phyloP scores from a whole-genome alignment of 2,113 vertebrate species.

The Plecotus auritus region DNA sequence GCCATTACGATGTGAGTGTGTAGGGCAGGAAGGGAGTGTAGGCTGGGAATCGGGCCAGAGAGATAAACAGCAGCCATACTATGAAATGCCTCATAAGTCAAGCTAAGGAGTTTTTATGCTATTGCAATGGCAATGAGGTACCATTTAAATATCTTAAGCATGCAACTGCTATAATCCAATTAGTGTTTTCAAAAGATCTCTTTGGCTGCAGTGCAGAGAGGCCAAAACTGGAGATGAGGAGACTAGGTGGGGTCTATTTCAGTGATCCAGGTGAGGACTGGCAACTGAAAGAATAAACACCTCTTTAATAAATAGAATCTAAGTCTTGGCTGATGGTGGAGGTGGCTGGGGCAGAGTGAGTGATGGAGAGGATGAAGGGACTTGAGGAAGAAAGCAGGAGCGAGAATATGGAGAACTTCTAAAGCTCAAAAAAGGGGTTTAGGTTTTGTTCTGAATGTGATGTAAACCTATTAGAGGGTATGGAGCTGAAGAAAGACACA shows the following conservation, averaged over 20 bases:
- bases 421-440: background rate
- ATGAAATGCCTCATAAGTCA: background rate
- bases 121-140: background rate
- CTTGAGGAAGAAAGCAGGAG: too few relatives aligned
- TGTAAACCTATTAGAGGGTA: background rate
- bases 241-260: background rate
- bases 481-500: background rate
- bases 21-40: background rate
- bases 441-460: background rate
- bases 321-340: background rate
- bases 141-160: background rate
- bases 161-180: background rate
- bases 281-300: background rate
- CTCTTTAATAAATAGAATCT: background rate
- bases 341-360: background rate
- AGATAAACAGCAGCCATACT: background rate
- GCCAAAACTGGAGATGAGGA: background rate
- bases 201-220: background rate
- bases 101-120: background rate
- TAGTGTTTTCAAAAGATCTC: background rate
- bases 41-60: background rate
- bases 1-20: background rate
- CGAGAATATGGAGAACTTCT: background rate
- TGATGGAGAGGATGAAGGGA: background rate
- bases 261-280: background rate